These are phyloP conservation scores for Pangasius larnaudii DNA, from an alignment of 2,797 vertebrate genomes.

Conservation along the genomic window DNA sequence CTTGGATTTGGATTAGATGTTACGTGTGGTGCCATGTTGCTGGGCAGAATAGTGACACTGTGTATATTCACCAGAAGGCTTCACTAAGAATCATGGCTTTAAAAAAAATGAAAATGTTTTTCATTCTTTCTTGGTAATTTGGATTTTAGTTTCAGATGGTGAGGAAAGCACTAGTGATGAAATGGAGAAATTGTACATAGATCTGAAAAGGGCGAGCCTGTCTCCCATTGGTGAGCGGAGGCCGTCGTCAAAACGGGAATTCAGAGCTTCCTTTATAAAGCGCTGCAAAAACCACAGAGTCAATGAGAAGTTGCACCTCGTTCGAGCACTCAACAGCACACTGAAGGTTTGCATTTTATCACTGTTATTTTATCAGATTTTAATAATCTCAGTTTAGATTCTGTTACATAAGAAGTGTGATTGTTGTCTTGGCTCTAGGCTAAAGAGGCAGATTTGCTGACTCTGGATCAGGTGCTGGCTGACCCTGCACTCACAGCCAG, in stretches of 20 bases:
- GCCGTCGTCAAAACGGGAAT: slow-evolving; percentile 91
- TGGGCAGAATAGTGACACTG: neutral
- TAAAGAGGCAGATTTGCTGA: slow-evolving; percentile 90
- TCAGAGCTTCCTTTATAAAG: slow-evolving; percentile 93
- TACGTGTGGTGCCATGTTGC: neutral
- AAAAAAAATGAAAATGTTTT: neutral
- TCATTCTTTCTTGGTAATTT: neutral
- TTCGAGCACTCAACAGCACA: slow-evolving; percentile 93
- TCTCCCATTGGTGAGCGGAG: slow-evolving; percentile 92
- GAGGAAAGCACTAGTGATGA: slow-evolving; percentile 79
- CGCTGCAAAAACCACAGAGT: slow-evolving; percentile 91
- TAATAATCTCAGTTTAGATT: neutral
- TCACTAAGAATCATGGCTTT: neutral
- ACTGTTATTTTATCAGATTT: neutral
- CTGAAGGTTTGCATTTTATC: slow-evolving; percentile 83
- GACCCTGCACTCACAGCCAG: slow-evolving; percentile 81
- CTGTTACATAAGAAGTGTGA: neutral
- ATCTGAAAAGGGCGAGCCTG: slow-evolving; percentile 90
- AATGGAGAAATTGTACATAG: slow-evolving; percentile 94
- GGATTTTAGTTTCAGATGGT: slow-evolving; percentile 49
- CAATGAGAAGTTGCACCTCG: slow-evolving; percentile 91
- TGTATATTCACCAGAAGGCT: neutral
- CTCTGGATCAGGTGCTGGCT: slow-evolving; percentile 87
- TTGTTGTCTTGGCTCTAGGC: slow-evolving; percentile 74
- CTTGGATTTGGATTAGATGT: neutral